Percentiles rank a stretch among this genome's conserved stretches.
phyloP scores from a whole-genome alignment of 2,888 invertebrate species.

The Sinelater perroti region DNA sequence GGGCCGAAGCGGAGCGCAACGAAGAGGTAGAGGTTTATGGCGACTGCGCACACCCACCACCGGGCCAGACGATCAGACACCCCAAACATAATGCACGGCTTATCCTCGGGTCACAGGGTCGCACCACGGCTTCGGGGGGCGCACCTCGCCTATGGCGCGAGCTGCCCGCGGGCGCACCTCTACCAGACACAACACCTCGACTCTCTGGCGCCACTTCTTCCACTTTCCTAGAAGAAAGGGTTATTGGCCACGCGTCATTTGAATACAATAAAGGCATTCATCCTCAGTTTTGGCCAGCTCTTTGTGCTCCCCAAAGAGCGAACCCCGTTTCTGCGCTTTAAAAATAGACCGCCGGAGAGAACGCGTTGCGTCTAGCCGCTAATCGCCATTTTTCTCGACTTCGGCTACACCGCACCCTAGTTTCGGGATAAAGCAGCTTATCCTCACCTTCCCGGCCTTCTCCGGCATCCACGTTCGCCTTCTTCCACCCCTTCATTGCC shows the following conservation, averaged over 20 bases:
- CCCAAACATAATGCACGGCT: conserved; percentile 34
- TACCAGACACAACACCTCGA: conserved; percentile 13
- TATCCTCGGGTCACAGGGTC: conserved; percentile 41
- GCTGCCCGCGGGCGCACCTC: conserved; percentile 7
- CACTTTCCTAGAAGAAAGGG: conserved; percentile 33
- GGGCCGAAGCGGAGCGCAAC: conserved; percentile 29
- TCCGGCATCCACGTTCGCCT: conserved; percentile 1
- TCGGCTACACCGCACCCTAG: too few species aligned
- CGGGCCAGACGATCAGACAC: conserved; percentile 38
- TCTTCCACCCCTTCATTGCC: conserved; percentile 22
- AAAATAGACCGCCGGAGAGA: too few species aligned
- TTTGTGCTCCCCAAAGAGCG: too few species aligned
- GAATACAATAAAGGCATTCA: conserved; percentile 35
- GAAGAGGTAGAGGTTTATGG: conserved; percentile 28
- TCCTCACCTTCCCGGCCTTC: conserved; percentile 20
- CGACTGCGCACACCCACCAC: conserved; percentile 37
- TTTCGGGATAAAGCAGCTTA: too few species aligned
- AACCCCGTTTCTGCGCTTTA: too few species aligned
- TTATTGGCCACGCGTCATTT: conserved; percentile 39
- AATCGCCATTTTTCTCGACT: too few species aligned
- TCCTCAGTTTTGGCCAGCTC: too few species aligned
- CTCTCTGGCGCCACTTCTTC: conserved; percentile 10
- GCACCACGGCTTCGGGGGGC: conserved; percentile 36
- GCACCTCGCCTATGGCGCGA: conserved; percentile 13
- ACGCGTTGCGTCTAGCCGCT: too few species aligned